A percentile compares a stretch with the other conserved stretches of the same genome.
Evolutionary conservation across 2,888 invertebrate species (phyloP).

Genomic region (Emmelina monodactyla): DNA sequence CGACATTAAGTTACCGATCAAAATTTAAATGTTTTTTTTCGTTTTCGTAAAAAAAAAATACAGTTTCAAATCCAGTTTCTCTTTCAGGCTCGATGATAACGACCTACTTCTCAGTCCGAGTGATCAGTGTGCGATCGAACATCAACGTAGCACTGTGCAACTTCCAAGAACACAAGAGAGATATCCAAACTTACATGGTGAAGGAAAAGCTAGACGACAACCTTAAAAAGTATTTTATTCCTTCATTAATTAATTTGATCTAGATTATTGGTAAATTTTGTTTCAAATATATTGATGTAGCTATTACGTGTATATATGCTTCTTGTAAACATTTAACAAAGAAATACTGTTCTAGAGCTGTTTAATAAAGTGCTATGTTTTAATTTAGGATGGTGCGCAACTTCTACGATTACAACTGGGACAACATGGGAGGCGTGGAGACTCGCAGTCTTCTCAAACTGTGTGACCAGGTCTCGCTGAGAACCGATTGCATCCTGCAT

Average conservation of each 20-base stretch:
- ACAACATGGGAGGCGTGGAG: constrained; percentile 42
- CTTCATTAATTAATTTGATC: too few species aligned
- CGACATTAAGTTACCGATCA: too few species aligned
- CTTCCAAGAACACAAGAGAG: constrained; percentile 43
- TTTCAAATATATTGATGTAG: too few species aligned
- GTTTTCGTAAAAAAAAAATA: too few species aligned
- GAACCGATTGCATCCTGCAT: constrained; percentile 42
- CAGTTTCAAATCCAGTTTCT: too few species aligned
- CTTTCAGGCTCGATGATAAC: constrained; percentile 34
- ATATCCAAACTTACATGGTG: constrained; percentile 37
- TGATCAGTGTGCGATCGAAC: constrained; percentile 45
- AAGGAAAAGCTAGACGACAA: constrained; percentile 21
- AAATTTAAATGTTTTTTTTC: too few species aligned
- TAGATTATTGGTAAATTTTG: too few species aligned
- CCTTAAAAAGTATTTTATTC: too few species aligned
- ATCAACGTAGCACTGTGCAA: constrained; percentile 41
- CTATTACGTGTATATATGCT: too few species aligned
- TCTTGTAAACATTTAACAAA: too few species aligned
- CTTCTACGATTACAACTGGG: constrained; percentile 43
- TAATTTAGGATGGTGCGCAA: constrained; percentile 32
- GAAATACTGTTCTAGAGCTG: too few species aligned
- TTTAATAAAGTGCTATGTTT: too few species aligned
- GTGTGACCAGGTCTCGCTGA: constrained; percentile 43
- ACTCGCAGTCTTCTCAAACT: constrained; percentile 39
- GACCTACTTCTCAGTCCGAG: constrained; percentile 43